phyloP scores from a whole-genome alignment of 2,888 invertebrate species.

The Trilocha varians region DNA sequence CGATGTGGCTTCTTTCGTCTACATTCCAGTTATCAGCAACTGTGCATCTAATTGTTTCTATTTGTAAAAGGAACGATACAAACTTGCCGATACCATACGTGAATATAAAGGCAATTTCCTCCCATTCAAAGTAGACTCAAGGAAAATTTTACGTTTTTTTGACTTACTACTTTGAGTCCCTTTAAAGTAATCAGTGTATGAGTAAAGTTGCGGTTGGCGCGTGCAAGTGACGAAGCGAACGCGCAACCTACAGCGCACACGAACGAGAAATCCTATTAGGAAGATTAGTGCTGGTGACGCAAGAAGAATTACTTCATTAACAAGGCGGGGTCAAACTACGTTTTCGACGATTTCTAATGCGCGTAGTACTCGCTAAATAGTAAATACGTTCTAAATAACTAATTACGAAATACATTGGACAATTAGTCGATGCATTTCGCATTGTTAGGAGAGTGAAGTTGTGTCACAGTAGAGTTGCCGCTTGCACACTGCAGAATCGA shows the following conservation, averaged over 20 bases:
- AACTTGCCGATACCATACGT: no score
- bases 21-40: not conserved
- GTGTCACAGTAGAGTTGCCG: not conserved
- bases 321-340: slow-evolving; percentile 4
- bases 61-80: not conserved
- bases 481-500: not conserved
- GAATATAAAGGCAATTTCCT: no score
- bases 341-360: slow-evolving; percentile 7
- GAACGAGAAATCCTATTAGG: slow-evolving; percentile 34
- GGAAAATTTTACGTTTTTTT: no score
- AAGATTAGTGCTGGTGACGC: slow-evolving; percentile 28
- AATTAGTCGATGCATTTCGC: not conserved
- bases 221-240: slow-evolving; percentile 22
- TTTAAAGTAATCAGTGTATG: no score
- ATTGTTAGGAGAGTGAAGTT: not conserved
- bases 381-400: not conserved
- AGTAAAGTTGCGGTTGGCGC: slow-evolving; percentile 23
- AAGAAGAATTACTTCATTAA: slow-evolving; percentile 11
- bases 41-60: not conserved
- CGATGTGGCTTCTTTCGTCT: not conserved
- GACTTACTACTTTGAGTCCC: no score
- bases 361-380: not conserved
- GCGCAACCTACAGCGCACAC: slow-evolving; percentile 18
- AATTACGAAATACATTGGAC: not conserved
- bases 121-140: no score